These are phyloP conservation scores for Ypsolopha scabrella DNA, from an alignment of 2,888 invertebrate species.

Conservation along the genomic window DNA sequence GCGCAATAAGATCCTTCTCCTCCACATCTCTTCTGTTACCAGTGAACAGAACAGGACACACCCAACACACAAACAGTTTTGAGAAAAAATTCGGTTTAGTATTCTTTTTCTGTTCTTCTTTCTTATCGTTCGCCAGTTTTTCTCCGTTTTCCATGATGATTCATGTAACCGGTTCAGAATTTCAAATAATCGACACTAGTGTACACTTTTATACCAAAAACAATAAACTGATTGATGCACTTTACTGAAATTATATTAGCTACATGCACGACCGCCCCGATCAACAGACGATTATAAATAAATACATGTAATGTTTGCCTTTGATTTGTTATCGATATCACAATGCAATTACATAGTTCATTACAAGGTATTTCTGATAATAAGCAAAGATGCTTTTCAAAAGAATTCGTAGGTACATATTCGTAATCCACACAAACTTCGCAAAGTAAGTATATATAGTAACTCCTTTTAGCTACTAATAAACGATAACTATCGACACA, in stretches of 20 bases:
- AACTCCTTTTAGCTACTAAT: no score
- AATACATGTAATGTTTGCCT: background rate
- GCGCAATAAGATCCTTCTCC: slow-evolving; percentile 73
- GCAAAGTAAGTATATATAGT: no score
- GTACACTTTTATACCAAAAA: background rate
- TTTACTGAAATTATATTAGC: background rate
- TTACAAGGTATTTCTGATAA: no score
- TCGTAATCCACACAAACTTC: no score
- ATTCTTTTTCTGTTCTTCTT: slow-evolving; percentile 19
- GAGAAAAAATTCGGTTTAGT: slow-evolving; percentile 47
- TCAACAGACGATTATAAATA: background rate
- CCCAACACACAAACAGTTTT: slow-evolving; percentile 55
- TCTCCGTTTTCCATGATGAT: slow-evolving; percentile 1
- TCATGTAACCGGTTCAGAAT: background rate
- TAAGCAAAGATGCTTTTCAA: no score
- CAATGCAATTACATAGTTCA: no score
- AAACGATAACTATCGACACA: no score
- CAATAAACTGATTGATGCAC: background rate
- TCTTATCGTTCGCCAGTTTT: slow-evolving; percentile 4
- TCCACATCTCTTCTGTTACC: slow-evolving; percentile 72
- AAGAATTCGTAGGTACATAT: no score
- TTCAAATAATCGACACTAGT: no score
- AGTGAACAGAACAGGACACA: slow-evolving; percentile 57
- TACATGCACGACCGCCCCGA: background rate
- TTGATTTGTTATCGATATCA: slow-evolving; percentile 8